Evolutionary conservation across 2,113 vertebrate species (phyloP).

Genomic region (Crotophaga sulcirostris): DNA sequence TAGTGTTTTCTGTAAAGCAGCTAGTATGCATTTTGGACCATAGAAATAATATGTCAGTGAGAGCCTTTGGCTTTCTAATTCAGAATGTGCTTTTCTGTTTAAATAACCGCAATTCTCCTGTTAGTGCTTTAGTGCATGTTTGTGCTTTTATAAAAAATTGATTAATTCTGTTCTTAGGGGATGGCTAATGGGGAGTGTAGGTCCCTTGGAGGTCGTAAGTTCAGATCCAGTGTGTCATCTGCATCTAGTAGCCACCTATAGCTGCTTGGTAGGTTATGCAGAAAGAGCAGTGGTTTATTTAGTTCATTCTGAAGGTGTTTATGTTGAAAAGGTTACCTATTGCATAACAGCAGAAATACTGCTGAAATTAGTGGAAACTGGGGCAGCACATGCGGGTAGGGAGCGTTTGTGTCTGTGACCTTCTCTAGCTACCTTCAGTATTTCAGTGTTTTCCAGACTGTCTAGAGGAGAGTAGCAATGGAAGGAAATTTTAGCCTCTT

Average conservation of each 20-base stretch:
- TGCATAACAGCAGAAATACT: neutral
- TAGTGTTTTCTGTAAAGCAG: neutral
- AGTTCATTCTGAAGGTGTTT: neutral
- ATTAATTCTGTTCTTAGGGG: neutral
- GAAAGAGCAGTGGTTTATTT: neutral
- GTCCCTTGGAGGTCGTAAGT: neutral
- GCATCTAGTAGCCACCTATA: neutral
- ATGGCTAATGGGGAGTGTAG: neutral
- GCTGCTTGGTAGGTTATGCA: neutral
- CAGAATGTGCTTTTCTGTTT: neutral
- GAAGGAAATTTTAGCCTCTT: neutral
- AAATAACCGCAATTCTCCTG: neutral
- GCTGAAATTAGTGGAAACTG: slow-evolving; percentile 22
- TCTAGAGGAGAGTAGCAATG: neutral
- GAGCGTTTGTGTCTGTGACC: neutral
- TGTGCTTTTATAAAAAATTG: neutral
- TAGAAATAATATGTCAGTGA: neutral
- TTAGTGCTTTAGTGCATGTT: neutral
- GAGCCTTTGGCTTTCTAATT: neutral
- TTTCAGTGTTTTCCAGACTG: neutral
- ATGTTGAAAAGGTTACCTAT: neutral
- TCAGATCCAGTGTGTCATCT: neutral
- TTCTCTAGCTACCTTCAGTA: too few species aligned
- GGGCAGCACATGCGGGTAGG: neutral
- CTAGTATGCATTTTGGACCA: neutral